Conservation (phyloP, 2,888 invertebrate genomes). For the Sphinx pinastri region DNA sequence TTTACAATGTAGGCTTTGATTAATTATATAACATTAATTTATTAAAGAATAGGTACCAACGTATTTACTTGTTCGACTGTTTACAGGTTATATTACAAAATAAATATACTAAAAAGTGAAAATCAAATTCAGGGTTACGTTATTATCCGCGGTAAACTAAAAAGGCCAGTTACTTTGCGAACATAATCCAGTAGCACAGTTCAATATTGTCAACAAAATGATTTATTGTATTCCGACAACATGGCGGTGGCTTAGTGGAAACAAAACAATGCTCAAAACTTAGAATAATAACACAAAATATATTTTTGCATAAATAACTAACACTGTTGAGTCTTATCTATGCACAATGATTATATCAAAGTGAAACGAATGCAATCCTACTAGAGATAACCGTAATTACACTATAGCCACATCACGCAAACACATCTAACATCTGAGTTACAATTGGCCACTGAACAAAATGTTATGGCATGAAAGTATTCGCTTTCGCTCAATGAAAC, state of each 20-base stretch:
- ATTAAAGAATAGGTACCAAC: too few relatives aligned
- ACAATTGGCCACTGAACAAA: slow-evolving; percentile 16
- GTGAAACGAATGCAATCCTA: slow-evolving; percentile 17
- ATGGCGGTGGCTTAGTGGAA: too few relatives aligned
- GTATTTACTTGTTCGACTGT: too few relatives aligned
- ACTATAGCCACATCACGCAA: slow-evolving; percentile 9
- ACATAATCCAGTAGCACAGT: neutral
- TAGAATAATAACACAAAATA: too few relatives aligned
- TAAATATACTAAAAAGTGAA: too few relatives aligned
- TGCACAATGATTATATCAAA: slow-evolving; percentile 5
- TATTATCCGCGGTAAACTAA: neutral
- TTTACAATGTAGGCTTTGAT: too few relatives aligned
- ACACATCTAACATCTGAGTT: neutral
- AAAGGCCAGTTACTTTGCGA: neutral
- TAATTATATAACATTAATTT: too few relatives aligned
- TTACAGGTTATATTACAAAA: too few relatives aligned
- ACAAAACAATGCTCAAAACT: too few relatives aligned
- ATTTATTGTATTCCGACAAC: too few relatives aligned
- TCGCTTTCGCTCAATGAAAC: slow-evolving; percentile 23
- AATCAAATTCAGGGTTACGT: too few relatives aligned
- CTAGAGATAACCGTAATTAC: slow-evolving; percentile 5
- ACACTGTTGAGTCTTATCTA: neutral
- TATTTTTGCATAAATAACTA: neutral
- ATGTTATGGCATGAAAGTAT: slow-evolving; percentile 24
- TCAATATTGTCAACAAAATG: neutral